Evolutionary conservation across 2,113 vertebrate species (phyloP), one percentile per base, ranked within the genome.

Genomic region (Myrmophylax atrothorax): DNA sequence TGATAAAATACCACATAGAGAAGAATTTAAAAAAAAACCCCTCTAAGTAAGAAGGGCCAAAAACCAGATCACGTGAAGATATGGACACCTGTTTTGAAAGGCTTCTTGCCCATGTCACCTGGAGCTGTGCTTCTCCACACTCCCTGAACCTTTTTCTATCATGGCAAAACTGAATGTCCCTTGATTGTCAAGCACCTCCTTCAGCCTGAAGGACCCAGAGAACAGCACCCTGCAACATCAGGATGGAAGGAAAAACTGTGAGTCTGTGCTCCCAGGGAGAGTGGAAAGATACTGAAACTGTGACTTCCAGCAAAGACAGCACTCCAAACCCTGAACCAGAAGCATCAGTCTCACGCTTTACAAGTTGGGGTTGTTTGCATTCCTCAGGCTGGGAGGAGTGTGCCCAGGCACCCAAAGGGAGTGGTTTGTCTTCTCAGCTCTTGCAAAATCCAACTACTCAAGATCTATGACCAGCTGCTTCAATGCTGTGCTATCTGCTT

Each of bases 401-500:
- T 63, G 73, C 47, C 82, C 3, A 12, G 35, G 81, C 76, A 75
- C 72, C 35, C 66, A 56, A 7, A 35, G 62, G 89, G 72, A 93
- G 83, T 9, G 86, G 88, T 55, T 63, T 42, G 20, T 70, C 92
- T 55, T 55, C 44, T 35, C 23, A 44, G 63, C 46, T 33, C 86
- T 95, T 96, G 64, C 76, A 86, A 94, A 96, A 96, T 47, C 55
- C 47, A 35, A 0, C 89, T 90, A 67, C 33, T 14, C 76, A 90
- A 63, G 63, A 50, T 19, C 12, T 2, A 28, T 1, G 22, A 86
- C 3, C 72, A 92, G 55, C 59, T 90, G 75, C 63, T 53, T 64
- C 16, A 5, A 53, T 5, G 8, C 22, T 7, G 31, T 75, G 69
- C 55, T 67, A 40, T 8, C 6, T 31, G 31, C 18, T 69, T 55